Evolutionary conservation across 2,113 vertebrate genomes (phyloP), one percentile per base, ranked within the genome.

Genomic region (Notarius lentiginosus): DNA sequence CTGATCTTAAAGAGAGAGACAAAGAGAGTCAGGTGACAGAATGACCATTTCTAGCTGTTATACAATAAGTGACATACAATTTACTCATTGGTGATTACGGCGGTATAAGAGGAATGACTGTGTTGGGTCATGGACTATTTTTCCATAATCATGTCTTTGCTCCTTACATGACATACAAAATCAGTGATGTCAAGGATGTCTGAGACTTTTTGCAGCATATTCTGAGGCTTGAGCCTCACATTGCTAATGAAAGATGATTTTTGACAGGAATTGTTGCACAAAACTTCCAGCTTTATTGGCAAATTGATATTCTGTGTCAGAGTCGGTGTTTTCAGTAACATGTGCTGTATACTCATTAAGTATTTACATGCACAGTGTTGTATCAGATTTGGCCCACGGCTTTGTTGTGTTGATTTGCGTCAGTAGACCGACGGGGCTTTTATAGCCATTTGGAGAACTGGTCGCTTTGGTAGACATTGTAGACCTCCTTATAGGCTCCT

Each of bases 401-500:
- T 68, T 70, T 51, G 58, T 11, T 22, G 30, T 79, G 85, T 85
- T 90, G 83, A 80, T 85, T 65, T 75, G 51, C 72, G 34, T 20
- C 34, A 79, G 79, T 80, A 70, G 53, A 84, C 65, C 60, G 65
- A 68, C 14, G 20, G 53, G 68, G 60, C 27, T 34, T 76, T 86
- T 84, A 73, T 56, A 73, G 65, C 41, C 75, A 84, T 90, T 89
- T 82, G 87, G 84, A 84, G 81, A 79, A 72, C 53, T 76, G 79
- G 86, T 88, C 76, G 82, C 72, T 89, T 82, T 82, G 84, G 70
- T 82, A 81, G 81, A 84, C 82, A 49, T 77, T 84, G 81, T 84
- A 87, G 86, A 63, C 56, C 60, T 86, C 56, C 60, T 86, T 81
- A 87, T 76, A 81, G 75, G 49, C n/a, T 89, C 83, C 89, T 92